Percentiles rank a stretch among this genome's conserved stretches.
Conservation (phyloP, 2,797 vertebrate genomes). For the Hyperoplus immaculatus region DNA sequence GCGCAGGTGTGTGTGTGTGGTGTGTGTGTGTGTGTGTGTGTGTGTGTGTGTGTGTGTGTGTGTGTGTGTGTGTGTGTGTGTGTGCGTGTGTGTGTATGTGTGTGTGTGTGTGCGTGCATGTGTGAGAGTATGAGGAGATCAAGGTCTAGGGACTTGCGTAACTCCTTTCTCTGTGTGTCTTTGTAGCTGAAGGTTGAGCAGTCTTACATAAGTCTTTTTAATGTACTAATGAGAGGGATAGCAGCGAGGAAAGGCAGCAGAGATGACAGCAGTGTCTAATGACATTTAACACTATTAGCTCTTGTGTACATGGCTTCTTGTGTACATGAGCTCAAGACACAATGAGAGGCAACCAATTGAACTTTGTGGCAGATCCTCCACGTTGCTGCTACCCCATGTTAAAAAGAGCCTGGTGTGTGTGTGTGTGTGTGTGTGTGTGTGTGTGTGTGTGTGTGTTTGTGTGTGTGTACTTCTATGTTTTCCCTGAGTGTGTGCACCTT, state of each 20-base stretch:
- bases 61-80: too few species aligned
- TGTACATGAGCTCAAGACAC: conserved; percentile 47
- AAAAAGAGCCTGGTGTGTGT: conserved; percentile 24
- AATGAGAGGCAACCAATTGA: conserved; percentile 30
- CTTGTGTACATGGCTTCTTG: conserved; percentile 44
- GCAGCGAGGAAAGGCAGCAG: conserved; percentile 41
- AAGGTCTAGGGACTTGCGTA: conserved; percentile 72
- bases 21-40: not conserved
- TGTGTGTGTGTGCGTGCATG: not conserved
- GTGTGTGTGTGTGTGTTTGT: not conserved
- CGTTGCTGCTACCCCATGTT: conserved; percentile 41
- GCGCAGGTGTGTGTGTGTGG: conserved; percentile 82
- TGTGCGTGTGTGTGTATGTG: too few species aligned
- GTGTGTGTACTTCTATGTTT: conserved; percentile 3
- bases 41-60: too few species aligned
- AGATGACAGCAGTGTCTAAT: conserved; percentile 60
- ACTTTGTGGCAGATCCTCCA: conserved; percentile 32
- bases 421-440: conserved; percentile 31
- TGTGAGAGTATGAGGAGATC: conserved; percentile 46
- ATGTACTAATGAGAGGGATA: conserved; percentile 62
- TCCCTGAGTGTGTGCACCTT: conserved; percentile 21
- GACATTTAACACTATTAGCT: conserved; percentile 70
- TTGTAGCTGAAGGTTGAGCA: conserved; percentile 55
- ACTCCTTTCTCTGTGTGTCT: conserved; percentile 53
- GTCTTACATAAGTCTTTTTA: conserved; percentile 69